Conservation (phyloP, 2,797 vertebrate species). For the Onychomys torridus region DNA sequence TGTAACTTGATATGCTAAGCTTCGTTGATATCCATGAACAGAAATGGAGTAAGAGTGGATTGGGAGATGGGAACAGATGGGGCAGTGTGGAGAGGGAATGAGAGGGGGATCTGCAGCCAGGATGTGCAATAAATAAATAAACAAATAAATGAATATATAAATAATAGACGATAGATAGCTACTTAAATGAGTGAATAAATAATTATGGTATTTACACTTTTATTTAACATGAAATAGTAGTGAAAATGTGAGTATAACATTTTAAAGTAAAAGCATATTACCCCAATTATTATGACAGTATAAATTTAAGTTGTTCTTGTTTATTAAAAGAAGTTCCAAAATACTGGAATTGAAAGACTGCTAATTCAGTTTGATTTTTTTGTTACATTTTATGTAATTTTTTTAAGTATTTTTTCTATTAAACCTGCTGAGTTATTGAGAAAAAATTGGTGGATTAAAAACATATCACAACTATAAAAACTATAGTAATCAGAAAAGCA, state of each 20-base stretch:
- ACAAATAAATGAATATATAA: too few species aligned
- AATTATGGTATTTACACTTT: not conserved
- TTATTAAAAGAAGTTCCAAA: constrained; percentile 66
- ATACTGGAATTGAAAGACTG: constrained; percentile 71
- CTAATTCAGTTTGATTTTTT: constrained; percentile 82
- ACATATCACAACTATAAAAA: too few species aligned
- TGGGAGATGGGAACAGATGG: too few species aligned
- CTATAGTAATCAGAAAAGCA: too few species aligned
- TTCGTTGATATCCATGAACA: too few species aligned
- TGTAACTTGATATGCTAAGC: too few species aligned
- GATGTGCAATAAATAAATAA: not conserved
- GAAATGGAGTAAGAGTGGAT: too few species aligned
- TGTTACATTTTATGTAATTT: constrained; percentile 81
- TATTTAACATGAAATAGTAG: not conserved
- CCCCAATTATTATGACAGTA: constrained; percentile 30
- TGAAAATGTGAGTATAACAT: not conserved
- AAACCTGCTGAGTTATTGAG: constrained; percentile 76
- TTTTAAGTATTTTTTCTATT: constrained; percentile 74
- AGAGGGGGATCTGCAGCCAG: not conserved
- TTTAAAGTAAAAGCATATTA: not conserved
- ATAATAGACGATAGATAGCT: too few species aligned
- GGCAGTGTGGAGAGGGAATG: not conserved
- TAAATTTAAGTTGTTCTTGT: constrained; percentile 1
- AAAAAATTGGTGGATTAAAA: constrained; percentile 3
- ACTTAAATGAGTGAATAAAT: not conserved